These are phyloP conservation scores for Tuberolachnus salignus DNA, from an alignment of 2,888 invertebrate species.

Conservation along the genomic window DNA sequence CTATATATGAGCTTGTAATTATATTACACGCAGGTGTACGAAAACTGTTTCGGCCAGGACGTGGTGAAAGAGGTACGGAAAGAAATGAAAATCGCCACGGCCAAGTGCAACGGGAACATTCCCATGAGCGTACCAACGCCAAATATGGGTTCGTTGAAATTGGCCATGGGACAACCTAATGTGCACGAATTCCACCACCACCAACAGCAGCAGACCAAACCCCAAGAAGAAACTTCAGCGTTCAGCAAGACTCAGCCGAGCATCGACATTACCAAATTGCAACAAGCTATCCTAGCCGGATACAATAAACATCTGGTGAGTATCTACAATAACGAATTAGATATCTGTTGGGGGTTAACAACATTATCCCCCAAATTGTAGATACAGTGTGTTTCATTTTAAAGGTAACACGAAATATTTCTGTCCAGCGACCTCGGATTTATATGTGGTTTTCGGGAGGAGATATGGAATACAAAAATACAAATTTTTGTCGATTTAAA, in stretches of 20 bases:
- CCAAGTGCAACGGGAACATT: conserved; percentile 66
- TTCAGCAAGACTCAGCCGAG: conserved; percentile 59
- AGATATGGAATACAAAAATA: too few relatives aligned
- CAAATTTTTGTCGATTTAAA: too few relatives aligned
- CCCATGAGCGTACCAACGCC: conserved; percentile 47
- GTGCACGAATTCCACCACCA: conserved; percentile 59
- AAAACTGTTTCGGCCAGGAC: conserved; percentile 73
- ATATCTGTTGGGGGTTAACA: too few relatives aligned
- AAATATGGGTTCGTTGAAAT: conserved; percentile 32
- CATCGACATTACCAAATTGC: conserved; percentile 65
- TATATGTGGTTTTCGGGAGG: too few relatives aligned
- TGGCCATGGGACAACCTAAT: neutral
- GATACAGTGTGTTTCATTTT: too few relatives aligned
- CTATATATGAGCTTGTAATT: too few relatives aligned
- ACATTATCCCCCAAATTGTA: too few relatives aligned
- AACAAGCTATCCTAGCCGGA: conserved; percentile 66
- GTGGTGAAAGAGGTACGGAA: conserved; percentile 72
- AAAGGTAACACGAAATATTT: too few relatives aligned
- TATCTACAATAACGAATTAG: conserved; percentile 56
- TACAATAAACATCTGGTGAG: conserved; percentile 65
- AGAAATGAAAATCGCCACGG: conserved; percentile 72
- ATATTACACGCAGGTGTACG: conserved; percentile 67
- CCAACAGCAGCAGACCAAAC: conserved; percentile 16
- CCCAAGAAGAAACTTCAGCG: conserved; percentile 12
- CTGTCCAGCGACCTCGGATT: too few relatives aligned